Conservation (phyloP, 2,888 invertebrate species). For the Omphaloscelis lunosa region DNA sequence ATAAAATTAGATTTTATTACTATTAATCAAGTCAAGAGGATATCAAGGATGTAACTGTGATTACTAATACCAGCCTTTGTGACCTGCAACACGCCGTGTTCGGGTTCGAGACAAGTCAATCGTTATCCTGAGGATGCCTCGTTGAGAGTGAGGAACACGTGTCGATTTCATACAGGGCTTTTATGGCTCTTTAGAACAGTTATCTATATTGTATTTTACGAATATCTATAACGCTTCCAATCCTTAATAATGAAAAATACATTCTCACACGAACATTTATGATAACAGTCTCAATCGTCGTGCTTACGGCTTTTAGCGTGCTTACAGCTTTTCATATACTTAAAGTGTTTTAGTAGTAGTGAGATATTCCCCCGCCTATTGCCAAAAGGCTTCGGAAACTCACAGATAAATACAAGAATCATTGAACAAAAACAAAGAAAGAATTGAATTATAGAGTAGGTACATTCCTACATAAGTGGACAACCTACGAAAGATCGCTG, state of each 20-base stretch:
- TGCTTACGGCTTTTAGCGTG: too few species aligned
- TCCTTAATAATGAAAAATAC: neutral
- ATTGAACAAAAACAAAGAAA: neutral
- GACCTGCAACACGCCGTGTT: too few species aligned
- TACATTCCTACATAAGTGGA: too few species aligned
- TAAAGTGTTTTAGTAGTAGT: neutral
- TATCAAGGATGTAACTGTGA: neutral
- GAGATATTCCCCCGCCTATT: neutral
- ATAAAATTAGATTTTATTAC: constrained; percentile 1
- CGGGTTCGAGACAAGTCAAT: too few species aligned
- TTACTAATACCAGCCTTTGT: neutral
- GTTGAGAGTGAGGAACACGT: too few species aligned
- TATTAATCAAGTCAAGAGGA: constrained; percentile 23
- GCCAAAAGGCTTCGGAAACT: neutral
- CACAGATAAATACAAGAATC: neutral
- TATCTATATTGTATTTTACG: too few species aligned
- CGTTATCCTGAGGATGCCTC: too few species aligned
- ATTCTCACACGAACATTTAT: neutral
- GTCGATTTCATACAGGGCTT: too few species aligned
- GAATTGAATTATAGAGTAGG: too few species aligned
- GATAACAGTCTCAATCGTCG: neutral
- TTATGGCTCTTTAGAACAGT: too few species aligned
- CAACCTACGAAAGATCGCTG: too few species aligned
- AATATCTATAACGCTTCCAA: too few species aligned
- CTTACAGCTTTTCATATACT: neutral